These are phyloP conservation scores for Idris sp. DNA, from an alignment of 1,140 invertebrate genomes.

Conservation along the genomic window DNA sequence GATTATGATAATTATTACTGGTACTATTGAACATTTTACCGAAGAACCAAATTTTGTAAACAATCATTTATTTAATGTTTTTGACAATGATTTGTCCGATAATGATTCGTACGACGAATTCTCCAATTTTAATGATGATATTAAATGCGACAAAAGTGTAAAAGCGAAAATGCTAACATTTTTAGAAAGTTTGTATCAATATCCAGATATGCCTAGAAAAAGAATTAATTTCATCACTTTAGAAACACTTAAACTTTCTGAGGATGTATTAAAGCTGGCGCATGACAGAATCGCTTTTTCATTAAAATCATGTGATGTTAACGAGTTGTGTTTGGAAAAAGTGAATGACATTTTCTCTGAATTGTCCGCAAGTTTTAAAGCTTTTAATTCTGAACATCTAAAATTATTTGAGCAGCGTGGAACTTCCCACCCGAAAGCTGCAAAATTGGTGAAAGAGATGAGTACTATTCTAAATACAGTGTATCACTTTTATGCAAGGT, in stretches of 20 bases:
- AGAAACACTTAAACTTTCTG: neutral
- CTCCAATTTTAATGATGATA: slow-evolving; percentile 9
- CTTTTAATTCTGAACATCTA: slow-evolving; percentile 34
- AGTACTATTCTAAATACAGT: slow-evolving; percentile 19
- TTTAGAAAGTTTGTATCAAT: slow-evolving; percentile 32
- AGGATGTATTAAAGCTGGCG: neutral
- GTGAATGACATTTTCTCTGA: slow-evolving; percentile 26
- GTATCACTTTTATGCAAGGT: slow-evolving; percentile 2
- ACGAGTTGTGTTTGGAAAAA: neutral
- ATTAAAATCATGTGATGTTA: neutral
- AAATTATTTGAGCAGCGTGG: slow-evolving; percentile 30
- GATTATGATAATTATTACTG: no score
- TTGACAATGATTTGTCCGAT: slow-evolving; percentile 4
- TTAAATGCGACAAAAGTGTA: slow-evolving; percentile 4
- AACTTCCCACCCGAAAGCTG: slow-evolving; percentile 28
- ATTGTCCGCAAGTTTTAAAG: slow-evolving; percentile 1
- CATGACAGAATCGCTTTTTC: neutral
- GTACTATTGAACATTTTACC: no score
- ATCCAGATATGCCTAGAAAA: slow-evolving; percentile 26
- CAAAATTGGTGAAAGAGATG: slow-evolving; percentile 34
- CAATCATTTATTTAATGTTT: no score
- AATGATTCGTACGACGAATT: neutral
- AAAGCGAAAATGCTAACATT: slow-evolving; percentile 36
- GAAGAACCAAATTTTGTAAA: no score
- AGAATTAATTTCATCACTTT: slow-evolving; percentile 29